Evolutionary conservation across 2,797 vertebrate genomes (phyloP).

Genomic region (Miichthys miiuy): DNA sequence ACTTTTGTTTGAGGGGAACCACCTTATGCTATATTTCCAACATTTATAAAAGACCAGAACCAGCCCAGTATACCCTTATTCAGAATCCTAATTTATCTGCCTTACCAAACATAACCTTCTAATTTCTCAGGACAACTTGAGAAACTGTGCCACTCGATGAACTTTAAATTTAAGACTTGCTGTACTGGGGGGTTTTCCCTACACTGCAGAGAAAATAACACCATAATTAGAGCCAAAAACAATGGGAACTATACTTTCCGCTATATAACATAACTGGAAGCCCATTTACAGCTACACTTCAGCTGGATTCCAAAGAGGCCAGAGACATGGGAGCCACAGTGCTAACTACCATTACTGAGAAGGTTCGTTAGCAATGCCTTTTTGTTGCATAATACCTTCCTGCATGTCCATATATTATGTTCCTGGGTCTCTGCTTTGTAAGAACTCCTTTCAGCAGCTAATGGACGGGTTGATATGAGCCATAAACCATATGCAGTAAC

Average conservation of each 20-base stretch:
- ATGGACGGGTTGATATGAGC: slow-evolving; percentile 60
- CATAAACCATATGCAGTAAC: slow-evolving; percentile 64
- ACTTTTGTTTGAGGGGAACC: neutral
- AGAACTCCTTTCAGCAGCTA: slow-evolving; percentile 66
- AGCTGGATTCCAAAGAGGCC: slow-evolving; percentile 55
- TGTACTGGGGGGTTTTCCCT: slow-evolving; percentile 24
- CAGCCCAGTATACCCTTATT: neutral
- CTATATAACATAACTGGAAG: slow-evolving; percentile 44
- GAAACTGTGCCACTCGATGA: slow-evolving; percentile 31
- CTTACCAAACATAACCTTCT: slow-evolving; percentile 3
- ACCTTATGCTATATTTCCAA: neutral
- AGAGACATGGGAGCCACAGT: slow-evolving; percentile 24
- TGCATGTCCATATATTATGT: slow-evolving; percentile 46
- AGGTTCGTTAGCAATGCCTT: slow-evolving; percentile 34
- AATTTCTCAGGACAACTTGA: slow-evolving; percentile 19
- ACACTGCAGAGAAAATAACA: slow-evolving; percentile 44
- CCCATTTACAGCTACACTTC: slow-evolving; percentile 62
- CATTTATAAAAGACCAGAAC: neutral
- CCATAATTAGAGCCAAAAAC: slow-evolving; percentile 55
- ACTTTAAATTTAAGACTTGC: slow-evolving; percentile 41
- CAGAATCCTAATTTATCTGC: neutral
- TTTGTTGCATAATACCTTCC: slow-evolving; percentile 56
- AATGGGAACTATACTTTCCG: slow-evolving; percentile 51
- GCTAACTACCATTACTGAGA: slow-evolving; percentile 37
- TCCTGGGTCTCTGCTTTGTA: slow-evolving; percentile 33